These are phyloP conservation scores for Esox niger DNA, from an alignment of 2,113 vertebrate species.

Conservation along the genomic window DNA sequence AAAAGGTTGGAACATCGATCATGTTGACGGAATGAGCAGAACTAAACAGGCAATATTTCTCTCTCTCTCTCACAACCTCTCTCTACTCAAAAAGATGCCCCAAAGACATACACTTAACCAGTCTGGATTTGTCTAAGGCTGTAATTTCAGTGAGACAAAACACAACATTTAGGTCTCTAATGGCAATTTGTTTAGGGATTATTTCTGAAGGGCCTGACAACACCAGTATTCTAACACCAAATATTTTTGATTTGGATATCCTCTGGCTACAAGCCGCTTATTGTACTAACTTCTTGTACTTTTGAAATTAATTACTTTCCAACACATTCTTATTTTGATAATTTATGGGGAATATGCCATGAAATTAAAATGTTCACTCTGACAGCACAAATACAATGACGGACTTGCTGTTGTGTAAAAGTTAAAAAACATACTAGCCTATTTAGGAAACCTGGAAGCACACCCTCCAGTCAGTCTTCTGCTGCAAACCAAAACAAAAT, in stretches of 20 bases:
- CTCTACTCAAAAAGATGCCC: conserved; percentile 10
- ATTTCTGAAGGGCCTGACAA: conserved; percentile 13
- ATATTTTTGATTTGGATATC: conserved; percentile 2
- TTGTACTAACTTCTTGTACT: not conserved
- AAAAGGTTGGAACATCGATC: conserved; percentile 18
- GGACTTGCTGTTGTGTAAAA: not conserved
- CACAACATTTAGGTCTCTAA: conserved; percentile 35
- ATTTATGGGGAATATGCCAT: not conserved
- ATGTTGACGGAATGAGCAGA: conserved; percentile 47
- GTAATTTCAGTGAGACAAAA: conserved; percentile 27
- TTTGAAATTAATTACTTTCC: not conserved
- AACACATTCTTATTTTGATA: not conserved
- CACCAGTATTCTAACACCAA: not conserved
- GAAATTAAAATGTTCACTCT: not conserved
- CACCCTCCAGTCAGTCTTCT: not conserved
- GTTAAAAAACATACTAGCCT: not conserved
- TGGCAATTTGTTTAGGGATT: conserved; percentile 55
- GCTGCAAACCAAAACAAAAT: conserved; percentile 27
- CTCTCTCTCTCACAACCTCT: conserved; percentile 27
- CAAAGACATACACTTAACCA: conserved; percentile 36
- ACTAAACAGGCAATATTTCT: conserved; percentile 51
- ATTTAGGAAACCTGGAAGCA: not conserved
- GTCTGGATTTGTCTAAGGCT: conserved; percentile 16
- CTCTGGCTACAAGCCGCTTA: not conserved
- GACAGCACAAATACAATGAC: no score